These are phyloP conservation scores for Oenanthe melanoleuca DNA, from an alignment of 2,113 vertebrate genomes.

Conservation along the genomic window DNA sequence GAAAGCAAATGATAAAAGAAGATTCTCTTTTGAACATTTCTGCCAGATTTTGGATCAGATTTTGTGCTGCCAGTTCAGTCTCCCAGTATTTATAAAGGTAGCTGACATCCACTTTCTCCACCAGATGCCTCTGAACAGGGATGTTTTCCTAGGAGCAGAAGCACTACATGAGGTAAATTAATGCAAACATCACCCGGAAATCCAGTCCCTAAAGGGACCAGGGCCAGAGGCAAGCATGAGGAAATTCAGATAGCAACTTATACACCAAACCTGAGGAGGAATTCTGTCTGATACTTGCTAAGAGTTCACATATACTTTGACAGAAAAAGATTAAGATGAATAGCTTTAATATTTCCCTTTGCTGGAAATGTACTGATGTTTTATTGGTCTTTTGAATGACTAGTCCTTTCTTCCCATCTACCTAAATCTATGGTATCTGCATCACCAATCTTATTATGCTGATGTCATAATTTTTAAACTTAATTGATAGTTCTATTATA, in stretches of 20 bases:
- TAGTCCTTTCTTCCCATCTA: background rate
- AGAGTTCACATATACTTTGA: background rate
- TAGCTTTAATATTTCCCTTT: background rate
- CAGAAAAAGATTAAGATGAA: background rate
- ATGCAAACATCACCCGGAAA: background rate
- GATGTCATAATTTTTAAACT: background rate
- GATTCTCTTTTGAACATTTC: background rate
- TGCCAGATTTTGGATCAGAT: background rate
- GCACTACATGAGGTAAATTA: background rate
- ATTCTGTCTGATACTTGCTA: background rate
- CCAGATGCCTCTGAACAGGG: background rate
- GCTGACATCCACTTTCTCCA: background rate
- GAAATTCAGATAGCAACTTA: background rate
- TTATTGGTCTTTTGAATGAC: background rate
- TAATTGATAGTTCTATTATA: background rate
- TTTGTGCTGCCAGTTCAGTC: background rate
- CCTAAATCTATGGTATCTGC: background rate
- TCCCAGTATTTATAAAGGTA: background rate
- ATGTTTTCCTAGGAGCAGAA: background rate
- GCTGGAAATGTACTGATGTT: background rate
- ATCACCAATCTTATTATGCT: background rate
- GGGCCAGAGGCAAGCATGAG: background rate
- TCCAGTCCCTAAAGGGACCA: background rate
- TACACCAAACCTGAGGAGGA: background rate
- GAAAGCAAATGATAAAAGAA: background rate